Evolutionary conservation across 2,888 invertebrate species (phyloP).

Genomic region (Parochlus steinenii): DNA sequence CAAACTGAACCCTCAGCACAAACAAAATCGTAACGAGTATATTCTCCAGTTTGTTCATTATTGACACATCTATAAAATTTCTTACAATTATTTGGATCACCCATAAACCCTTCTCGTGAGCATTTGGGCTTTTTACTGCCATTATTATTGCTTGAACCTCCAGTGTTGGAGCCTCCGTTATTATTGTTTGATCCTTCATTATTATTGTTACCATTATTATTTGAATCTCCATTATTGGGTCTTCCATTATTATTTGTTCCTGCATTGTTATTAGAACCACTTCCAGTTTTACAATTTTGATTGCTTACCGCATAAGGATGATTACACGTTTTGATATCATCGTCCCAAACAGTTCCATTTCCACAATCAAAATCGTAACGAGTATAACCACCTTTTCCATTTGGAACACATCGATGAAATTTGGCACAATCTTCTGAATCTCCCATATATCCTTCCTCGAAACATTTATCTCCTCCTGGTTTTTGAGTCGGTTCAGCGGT

Average conservation of each 20-base stretch:
- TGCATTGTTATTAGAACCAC: slow-evolving; percentile 1
- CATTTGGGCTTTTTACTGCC: slow-evolving; percentile 30
- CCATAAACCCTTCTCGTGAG: slow-evolving; percentile 51
- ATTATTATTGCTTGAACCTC: too few relatives aligned
- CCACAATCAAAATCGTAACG: slow-evolving; percentile 37
- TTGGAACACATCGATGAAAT: slow-evolving; percentile 38
- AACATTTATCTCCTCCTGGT: slow-evolving; percentile 19
- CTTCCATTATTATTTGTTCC: not conserved
- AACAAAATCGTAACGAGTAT: slow-evolving; percentile 41
- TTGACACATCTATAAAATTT: slow-evolving; percentile 64
- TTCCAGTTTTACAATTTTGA: slow-evolving; percentile 12
- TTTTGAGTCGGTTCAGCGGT: slow-evolving; percentile 4
- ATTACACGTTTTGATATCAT: slow-evolving; percentile 34
- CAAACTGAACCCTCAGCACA: slow-evolving; percentile 49
- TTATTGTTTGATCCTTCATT: slow-evolving; percentile 14
- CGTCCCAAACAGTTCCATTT: slow-evolving; percentile 40
- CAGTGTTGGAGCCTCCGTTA: slow-evolving; percentile 13
- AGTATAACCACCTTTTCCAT: slow-evolving; percentile 29
- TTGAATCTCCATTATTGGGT: slow-evolving; percentile 1
- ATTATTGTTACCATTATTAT: slow-evolving; percentile 12
- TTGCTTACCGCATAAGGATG: slow-evolving; percentile 6
- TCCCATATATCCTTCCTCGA: slow-evolving; percentile 28
- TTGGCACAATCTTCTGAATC: slow-evolving; percentile 36
- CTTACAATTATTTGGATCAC: slow-evolving; percentile 48
- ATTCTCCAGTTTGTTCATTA: slow-evolving; percentile 39